Base-by-base conservation (phyloP, 92 coral and sea anemone genomes). In the Galaxea fascicularis region DNA sequence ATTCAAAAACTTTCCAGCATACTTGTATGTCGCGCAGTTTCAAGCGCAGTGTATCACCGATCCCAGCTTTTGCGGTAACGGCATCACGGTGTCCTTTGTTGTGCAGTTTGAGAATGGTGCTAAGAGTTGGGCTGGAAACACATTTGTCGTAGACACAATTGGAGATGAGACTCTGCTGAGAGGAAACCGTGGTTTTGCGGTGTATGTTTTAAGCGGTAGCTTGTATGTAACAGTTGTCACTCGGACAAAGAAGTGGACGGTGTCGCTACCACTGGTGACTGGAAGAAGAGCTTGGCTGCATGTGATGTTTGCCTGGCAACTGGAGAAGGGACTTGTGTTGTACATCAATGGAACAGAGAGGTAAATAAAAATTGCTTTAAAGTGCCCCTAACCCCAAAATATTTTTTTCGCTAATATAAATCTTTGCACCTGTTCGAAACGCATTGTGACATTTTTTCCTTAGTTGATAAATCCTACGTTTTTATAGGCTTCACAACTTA, bases 271-370 rank as follows among this genome's bases (percentile, higher is more conserved):
- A 24, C 24, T 96, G 44, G 72, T 65, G 22, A 87, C 91, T 26
- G 91, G 86, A 56, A 60, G 53, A 30, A 47, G 11, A 0, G 90
- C 58, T 25, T 97, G 99, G 99, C 93, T 89, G 71, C 99, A 97
- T 76, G 94, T 93, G 59, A 83, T 88, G 72, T 87, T 97, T 74
- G 91, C 92, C 3, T 97, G 96, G 95, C 84, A 87, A 62, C 74
- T 70, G 0, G 92, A 92, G 45, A 44, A 47, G 7, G 91, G 91
- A 14, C 73, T 96, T 12, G 45, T 17, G 27, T 67, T 94, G 13
- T 92, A 90, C 88, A 63, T 76, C 12, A 93, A 96, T 77, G 97
- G 98, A 27, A 86, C 74, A 35, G 17, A 49, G 21, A 88, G 86
- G 98, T 94, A 73, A 63, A 83, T 77, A 25, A 4, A 39, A 1